Evolutionary conservation across 2,797 vertebrate genomes (phyloP).

Genomic region (Amphiprion clarkii): DNA sequence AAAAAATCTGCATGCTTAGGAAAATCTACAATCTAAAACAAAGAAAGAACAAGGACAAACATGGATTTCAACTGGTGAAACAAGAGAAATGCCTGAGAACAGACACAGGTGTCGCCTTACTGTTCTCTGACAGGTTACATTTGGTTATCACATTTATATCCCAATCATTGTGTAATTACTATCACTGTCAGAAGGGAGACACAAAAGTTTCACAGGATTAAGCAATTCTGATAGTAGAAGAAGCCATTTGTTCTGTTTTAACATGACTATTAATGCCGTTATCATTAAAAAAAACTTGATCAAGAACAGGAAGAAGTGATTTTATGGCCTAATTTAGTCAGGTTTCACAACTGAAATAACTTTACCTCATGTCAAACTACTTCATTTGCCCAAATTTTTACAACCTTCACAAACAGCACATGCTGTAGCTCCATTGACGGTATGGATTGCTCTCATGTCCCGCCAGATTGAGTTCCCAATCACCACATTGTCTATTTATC

Average conservation of each 20-base stretch:
- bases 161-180: too few species aligned
- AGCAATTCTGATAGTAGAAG: neutral
- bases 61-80: too few species aligned
- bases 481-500: conserved; percentile 84
- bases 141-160: too few species aligned
- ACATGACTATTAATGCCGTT: conserved; percentile 1
- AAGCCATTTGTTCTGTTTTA: conserved; percentile 11
- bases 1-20: too few species aligned
- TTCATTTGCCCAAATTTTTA: neutral
- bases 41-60: too few species aligned
- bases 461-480: conserved; percentile 78
- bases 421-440: conserved; percentile 39
- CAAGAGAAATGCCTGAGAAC: too few species aligned
- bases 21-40: too few species aligned
- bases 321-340: conserved; percentile 27
- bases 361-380: neutral
- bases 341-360: conserved; percentile 7
- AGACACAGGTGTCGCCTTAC: too few species aligned
- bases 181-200: too few species aligned
- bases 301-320: conserved; percentile 21
- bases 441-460: conserved; percentile 67
- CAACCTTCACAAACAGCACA: conserved; percentile 27
- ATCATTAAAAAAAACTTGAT: conserved; percentile 28
- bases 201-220: neutral
- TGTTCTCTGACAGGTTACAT: too few species aligned